These are phyloP conservation scores for Tuberolachnus salignus DNA, from an alignment of 2,888 invertebrate genomes.

Conservation along the genomic window DNA sequence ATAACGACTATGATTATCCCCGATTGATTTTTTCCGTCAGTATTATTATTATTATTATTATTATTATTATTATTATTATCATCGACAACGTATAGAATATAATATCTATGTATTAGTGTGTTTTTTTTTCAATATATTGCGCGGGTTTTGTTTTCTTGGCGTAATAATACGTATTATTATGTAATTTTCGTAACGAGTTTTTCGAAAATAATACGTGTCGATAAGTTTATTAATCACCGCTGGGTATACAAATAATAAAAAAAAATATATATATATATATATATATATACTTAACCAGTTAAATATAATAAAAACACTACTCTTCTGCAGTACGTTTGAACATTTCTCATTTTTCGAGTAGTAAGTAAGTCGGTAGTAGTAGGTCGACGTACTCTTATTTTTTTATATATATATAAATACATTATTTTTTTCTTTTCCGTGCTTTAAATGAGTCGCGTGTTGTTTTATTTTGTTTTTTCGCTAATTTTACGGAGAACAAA, in stretches of 20 bases:
- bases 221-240: neutral
- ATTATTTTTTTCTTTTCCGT: slow-evolving; percentile 25
- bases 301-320: no score
- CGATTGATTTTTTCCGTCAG: neutral
- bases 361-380: neutral
- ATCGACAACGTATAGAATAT: no score
- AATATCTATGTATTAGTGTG: neutral
- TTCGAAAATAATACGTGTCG: neutral
- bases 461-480: neutral
- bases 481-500: slow-evolving; percentile 11
- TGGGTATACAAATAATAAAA: neutral
- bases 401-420: neutral
- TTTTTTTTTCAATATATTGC: slow-evolving; percentile 3
- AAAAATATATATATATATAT: no score
- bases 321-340: no score
- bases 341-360: no score
- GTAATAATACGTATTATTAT: neutral
- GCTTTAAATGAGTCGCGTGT: neutral
- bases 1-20: neutral
- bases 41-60: no score
- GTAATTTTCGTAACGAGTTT: slow-evolving; percentile 21
- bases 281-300: no score
- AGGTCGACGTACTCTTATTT: slow-evolving; percentile 27
- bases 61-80: no score
- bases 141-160: neutral